Percentiles rank a stretch among this genome's conserved stretches.
Evolutionary conservation across 2,113 vertebrate genomes (phyloP).

Genomic region (Rhinogobius similis): DNA sequence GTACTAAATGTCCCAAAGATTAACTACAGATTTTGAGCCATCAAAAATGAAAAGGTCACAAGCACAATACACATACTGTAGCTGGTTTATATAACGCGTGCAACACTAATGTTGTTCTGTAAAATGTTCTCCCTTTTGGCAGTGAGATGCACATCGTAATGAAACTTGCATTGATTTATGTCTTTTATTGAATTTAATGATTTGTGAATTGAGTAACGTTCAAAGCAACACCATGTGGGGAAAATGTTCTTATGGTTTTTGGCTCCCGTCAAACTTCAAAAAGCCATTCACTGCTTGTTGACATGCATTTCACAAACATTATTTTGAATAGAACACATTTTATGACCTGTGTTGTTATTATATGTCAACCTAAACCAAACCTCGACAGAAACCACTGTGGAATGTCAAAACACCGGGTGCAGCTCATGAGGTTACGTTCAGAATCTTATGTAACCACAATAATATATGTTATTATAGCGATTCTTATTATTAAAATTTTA

Average conservation of each 20-base stretch:
- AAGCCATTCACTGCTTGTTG: neutral
- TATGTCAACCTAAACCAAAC: constrained; percentile 4
- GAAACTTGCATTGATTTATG: neutral
- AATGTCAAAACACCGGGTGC: constrained; percentile 40
- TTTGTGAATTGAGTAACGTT: neutral
- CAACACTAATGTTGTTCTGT: neutral
- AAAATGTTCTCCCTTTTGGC: neutral
- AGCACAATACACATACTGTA: too few species aligned
- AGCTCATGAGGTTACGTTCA: neutral
- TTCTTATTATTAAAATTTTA: neutral
- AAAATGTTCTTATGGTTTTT: neutral
- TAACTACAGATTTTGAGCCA: too few species aligned
- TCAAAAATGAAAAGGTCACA: too few species aligned
- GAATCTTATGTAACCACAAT: neutral
- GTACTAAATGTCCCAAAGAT: neutral
- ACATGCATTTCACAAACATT: neutral
- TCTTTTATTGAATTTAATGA: neutral
- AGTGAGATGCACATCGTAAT: neutral
- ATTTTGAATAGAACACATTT: constrained; percentile 4
- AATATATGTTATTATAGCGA: neutral
- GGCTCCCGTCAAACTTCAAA: neutral
- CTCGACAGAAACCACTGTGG: neutral
- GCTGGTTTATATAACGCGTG: neutral
- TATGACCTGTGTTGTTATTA: constrained; percentile 7
- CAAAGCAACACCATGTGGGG: neutral